Base-by-base conservation (phyloP, 1,140 invertebrate species). In the Laodelphax striatellus region DNA sequence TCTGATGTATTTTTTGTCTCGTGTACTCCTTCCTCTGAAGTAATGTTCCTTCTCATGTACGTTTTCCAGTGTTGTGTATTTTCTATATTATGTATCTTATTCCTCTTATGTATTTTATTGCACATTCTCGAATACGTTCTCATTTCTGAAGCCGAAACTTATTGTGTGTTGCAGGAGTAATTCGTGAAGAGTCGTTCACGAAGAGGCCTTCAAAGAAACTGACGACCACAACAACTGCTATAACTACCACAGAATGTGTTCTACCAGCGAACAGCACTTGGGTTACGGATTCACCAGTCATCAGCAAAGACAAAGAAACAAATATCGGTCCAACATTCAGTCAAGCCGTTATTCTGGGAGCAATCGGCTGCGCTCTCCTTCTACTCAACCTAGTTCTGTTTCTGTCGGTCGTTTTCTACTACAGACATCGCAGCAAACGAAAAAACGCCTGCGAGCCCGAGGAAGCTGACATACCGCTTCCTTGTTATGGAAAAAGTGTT, bases 321-420 rank as follows among this genome's bases (percentile, higher is more conserved):
- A 38, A 38, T 38, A 9, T 38, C 34, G 34, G 34, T 13, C 34
- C 34, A 2, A 38, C 34, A 9, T 38, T 38, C 34, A 38, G 34
- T 38, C 89, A 88, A 64, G 89, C 87, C 0, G 87, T 88, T 1
- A 88, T 88, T 9, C 77, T 93, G n/a, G 87, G 84, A 13, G 85
- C 93, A n/a, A 93, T 94, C 17, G 92, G 92, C 1, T 92, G 90
- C 69, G 86, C 90, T 46, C 79, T 95, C 4, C 76, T 95, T 5
- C 80, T 92, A 3, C 78, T 94, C 13, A 94, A 95, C 73, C 82
- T 92, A 68, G 74, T 94, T 46, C 87, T 94, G 54, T 93, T 93
- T 68, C 92, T 93, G 68, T 87, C 88, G 2, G 90, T 87, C 52
- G 88, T 94, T 60, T 93, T 91, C 71, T 89, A 92, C 68, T 88